Conservation (phyloP, 2,797 vertebrate genomes). For the Arnoldichthys spilopterus region DNA sequence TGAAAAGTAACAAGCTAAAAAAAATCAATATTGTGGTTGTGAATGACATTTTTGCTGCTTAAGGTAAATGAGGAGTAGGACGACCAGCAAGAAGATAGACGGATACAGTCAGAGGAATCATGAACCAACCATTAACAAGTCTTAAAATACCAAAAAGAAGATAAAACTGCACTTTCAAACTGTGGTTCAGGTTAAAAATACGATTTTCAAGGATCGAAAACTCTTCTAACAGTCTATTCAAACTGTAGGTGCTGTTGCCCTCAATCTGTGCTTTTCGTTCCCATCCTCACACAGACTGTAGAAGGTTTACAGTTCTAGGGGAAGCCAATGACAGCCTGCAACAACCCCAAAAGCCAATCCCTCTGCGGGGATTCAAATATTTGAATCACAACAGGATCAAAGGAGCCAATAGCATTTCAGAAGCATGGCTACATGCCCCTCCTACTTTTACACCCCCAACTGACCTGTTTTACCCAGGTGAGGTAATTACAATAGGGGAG, state of each 20-base stretch:
- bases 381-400: conserved; percentile 72
- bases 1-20: too few relatives aligned
- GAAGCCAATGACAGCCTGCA: neutral
- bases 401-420: conserved; percentile 64
- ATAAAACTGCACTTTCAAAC: too few relatives aligned
- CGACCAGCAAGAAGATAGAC: too few relatives aligned
- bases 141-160: too few relatives aligned
- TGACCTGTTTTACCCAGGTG: conserved; percentile 53
- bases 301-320: neutral
- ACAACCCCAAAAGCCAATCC: conserved; percentile 21
- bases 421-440: conserved; percentile 42
- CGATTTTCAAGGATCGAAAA: neutral
- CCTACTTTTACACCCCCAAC: conserved; percentile 58
- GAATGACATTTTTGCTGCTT: too few relatives aligned
- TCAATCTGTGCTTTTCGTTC: too few relatives aligned
- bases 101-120: too few relatives aligned
- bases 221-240: neutral
- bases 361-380: conserved; percentile 63
- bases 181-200: too few relatives aligned
- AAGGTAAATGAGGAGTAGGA: too few relatives aligned
- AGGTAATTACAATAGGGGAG: conserved; percentile 43
- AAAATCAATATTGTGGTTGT: too few relatives aligned
- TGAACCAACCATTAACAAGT: too few relatives aligned
- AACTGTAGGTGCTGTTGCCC: neutral
- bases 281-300: too few relatives aligned